Base-by-base conservation (phyloP, 2,113 vertebrate species). In the Cynopterus brachyotis region DNA sequence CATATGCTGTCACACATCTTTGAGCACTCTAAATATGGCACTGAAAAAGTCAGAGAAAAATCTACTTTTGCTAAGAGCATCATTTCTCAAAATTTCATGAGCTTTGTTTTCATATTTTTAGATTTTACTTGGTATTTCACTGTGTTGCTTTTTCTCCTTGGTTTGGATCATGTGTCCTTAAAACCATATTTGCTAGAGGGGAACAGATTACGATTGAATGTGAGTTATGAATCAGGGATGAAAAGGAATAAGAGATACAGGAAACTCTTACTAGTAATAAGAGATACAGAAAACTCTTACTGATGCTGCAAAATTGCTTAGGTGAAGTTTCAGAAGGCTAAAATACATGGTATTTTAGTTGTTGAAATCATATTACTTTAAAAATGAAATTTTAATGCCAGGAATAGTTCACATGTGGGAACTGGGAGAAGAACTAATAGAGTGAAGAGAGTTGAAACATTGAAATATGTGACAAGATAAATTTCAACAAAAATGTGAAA, bases 391-490 rank as follows among this genome's bases (percentile, higher is more conserved):
- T 96, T 93, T 96, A 94, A 95, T 87, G 89, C 91, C 69, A 83
- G 95, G 89, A 98, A 97, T 98, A 97, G 94, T 94, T 95, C 78
- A 55, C 80, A 80, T 96, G 95, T 97, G 93, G 97, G 97, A 96
- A 93, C 84, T 87, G 62, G 94, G 69, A 79, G 82, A 76, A 96
- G 84, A 95, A 93, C 81, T 93, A 96, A 95, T 83, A 89, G 55
- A 91, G 10, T 87, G 42, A 95, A 89, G 72, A 91, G 26, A 5
- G 35, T 42, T 89, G 82, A 95, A 95, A 89, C 85, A 89, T 78
- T 96, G 94, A 94, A 97, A 13, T 94, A 82, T 90, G 91, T 96
- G 85, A 95, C 47, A 94, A 59, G 85, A 93, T 55, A 87, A 88
- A 87, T 95, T 96, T 19, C n/a, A 80, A 53, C 6, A 89, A 91